A percentile compares a stretch with the other conserved stretches of the same genome.
phyloP scores from a whole-genome alignment of 53 echinoderm and acorn worm species.

The Astropecten irregularis region DNA sequence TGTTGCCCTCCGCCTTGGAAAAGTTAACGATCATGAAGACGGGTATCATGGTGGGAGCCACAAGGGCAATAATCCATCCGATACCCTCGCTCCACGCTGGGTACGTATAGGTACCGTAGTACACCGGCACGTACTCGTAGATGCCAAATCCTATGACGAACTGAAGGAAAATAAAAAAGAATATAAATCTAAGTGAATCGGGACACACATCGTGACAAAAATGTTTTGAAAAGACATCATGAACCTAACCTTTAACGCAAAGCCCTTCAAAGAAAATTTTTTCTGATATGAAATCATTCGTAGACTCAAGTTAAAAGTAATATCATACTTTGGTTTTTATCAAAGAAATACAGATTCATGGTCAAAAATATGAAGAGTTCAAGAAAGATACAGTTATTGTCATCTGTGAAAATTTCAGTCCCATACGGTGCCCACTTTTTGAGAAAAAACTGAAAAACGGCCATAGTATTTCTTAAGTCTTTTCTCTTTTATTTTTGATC shows the following conservation, averaged over 20 bases:
- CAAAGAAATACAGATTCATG: too few species aligned
- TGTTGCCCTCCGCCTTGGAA: slow-evolving; percentile 62
- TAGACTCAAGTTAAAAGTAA: too few species aligned
- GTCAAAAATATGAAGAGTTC: too few species aligned
- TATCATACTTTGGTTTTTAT: too few species aligned
- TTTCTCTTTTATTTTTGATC: too few species aligned
- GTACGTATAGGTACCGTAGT: slow-evolving; percentile 80
- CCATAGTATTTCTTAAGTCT: too few species aligned
- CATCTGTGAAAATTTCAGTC: too few species aligned
- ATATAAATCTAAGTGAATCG: not conserved
- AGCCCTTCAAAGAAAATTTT: not conserved
- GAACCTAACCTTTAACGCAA: not conserved
- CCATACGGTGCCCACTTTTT: too few species aligned
- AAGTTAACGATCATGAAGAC: slow-evolving; percentile 72
- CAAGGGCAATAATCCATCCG: slow-evolving; percentile 84
- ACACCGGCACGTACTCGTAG: slow-evolving; percentile 79
- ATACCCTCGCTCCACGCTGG: slow-evolving; percentile 81
- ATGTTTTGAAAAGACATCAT: not conserved
- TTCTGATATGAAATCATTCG: too few species aligned
- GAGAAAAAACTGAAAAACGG: too few species aligned
- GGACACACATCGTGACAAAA: not conserved
- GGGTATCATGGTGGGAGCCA: slow-evolving; percentile 73
- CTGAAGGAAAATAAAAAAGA: slow-evolving; percentile 44
- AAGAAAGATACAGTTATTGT: too few species aligned
- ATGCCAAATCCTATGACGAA: slow-evolving; percentile 79